Base-by-base conservation (phyloP, 2,888 invertebrate species). In the Eupithecia dodoneata region DNA sequence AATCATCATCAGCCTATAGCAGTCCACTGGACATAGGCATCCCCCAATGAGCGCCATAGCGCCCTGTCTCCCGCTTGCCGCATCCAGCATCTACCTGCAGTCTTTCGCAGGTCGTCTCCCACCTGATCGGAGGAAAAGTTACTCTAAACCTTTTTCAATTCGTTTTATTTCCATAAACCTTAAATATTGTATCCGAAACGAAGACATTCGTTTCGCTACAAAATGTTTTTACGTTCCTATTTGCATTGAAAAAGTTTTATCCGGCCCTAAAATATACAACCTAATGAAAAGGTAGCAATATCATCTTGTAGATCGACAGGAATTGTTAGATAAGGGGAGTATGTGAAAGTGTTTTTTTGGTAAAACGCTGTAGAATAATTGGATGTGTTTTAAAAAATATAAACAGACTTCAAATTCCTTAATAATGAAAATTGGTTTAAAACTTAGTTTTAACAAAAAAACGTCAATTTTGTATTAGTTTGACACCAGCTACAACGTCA, bases 191-290 rank as follows among this genome's bases (percentile, higher is more conserved):
- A n/a, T 41, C 70, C 12, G 47, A 41, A 67, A 18, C 47, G 55
- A 71, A 75, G 66, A 71, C 71, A 44, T 67, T 77, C 59, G 63
- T 67, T 59, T 63, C 41, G 67, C 74, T 73, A 80, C 78, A 80
- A 82, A 79, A 77, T 80, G 69, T 77, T 81, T 52, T 81, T 77
- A 82, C 75, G 78, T 72, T 59, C 69, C 65, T 73, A 80, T 81
- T 81, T 78, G 79, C 79, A 81, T 81, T 81, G 81, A 81, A 82
- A 81, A 81, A 82, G 79, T 83, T 81, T 81, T 81, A 79, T 78
- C 76, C 75, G 74, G 59, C 76, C 79, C 81, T 81, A 80, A 81
- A 82, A 81, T 81, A 81, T 79, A 81, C 81, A 80, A 71, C 81
- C 77, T 82, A 82, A 83, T 83, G 81, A 82, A 82, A 81, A 76